Base-by-base conservation (phyloP, 1,140 invertebrate species). In the Campoletis sonorensis region DNA sequence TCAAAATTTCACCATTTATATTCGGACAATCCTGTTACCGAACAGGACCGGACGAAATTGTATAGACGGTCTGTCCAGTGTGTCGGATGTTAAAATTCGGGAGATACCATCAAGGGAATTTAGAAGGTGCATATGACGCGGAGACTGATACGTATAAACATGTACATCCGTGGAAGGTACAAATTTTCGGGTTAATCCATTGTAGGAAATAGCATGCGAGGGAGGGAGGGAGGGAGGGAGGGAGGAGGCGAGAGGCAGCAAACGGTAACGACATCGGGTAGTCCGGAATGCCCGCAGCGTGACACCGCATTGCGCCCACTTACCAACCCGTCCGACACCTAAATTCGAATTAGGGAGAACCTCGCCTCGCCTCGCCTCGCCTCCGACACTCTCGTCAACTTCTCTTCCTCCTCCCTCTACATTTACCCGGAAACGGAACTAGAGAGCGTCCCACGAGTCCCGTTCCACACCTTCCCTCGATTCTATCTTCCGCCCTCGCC, bases 231-330 rank as follows among this genome's bases (percentile, higher is more conserved):
- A n/a, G n/a, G n/a, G n/a, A n/a, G n/a, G 45, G 67, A 67, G 79
- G 30, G 37, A n/a, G n/a, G n/a, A 71, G 79, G 71, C 73, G 75
- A 70, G n/a, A 72, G 75, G 18, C 54, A 80, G 18, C 54, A 80
- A 68, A 81, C 26, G 33, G 79, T 21, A 26, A 76, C 54, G 82
- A 61, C 49, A 54, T 80, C 79, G 77, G 82, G 68, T 70, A 68
- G 80, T 49, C 27, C 49, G 80, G 76, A 88, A 87, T 87, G 86
- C 87, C 88, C 87, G 89, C 89, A 90, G 88, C 87, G 86, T 89
- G 87, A 89, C 90, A 90, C 90, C 88, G 90, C 89, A 90, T 88
- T 90, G 89, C 89, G 88, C 88, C 88, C 89, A 90, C 89, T 89
- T 89, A 89, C 87, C 86, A 88, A 89, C 86, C 88, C 89, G 82